These are phyloP conservation scores for Rostratula benghalensis DNA, from an alignment of 2,113 vertebrate genomes.

Conservation along the genomic window DNA sequence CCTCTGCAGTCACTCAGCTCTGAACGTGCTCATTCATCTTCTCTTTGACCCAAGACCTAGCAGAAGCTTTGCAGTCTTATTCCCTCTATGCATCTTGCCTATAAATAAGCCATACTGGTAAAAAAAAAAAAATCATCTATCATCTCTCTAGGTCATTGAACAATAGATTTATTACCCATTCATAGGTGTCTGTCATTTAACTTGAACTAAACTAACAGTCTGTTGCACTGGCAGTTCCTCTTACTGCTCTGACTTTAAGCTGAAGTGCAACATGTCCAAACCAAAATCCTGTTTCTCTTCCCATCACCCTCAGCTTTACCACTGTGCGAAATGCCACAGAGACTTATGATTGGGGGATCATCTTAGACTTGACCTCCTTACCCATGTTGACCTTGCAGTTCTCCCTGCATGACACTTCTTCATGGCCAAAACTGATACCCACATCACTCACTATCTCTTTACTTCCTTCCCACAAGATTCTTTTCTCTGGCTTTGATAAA, in stretches of 20 bases:
- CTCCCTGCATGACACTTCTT: not conserved
- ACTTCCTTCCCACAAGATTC: conserved; percentile 12
- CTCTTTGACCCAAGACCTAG: not conserved
- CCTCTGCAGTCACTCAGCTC: not conserved
- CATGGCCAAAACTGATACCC: not conserved
- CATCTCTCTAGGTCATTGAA: not conserved
- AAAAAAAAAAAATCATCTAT: not conserved
- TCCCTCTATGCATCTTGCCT: not conserved
- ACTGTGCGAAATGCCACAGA: not conserved
- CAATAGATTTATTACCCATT: not conserved
- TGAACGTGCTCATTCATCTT: not conserved
- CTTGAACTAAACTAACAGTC: not conserved
- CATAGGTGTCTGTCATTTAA: not conserved
- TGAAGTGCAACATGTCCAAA: not conserved
- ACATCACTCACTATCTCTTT: not conserved
- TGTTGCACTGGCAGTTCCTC: not conserved
- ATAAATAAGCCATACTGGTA: not conserved
- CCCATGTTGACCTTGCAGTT: not conserved
- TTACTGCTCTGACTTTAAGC: not conserved
- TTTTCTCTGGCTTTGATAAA: conserved; percentile 44
- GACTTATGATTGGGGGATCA: not conserved
- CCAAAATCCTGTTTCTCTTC: not conserved
- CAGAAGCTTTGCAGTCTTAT: not conserved
- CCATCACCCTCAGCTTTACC: not conserved
- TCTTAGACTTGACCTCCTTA: not conserved